Percentiles rank a stretch among this genome's conserved stretches.
Evolutionary conservation across 92 coral and sea anemone species (phyloP).

Genomic region (Metridium senile): DNA sequence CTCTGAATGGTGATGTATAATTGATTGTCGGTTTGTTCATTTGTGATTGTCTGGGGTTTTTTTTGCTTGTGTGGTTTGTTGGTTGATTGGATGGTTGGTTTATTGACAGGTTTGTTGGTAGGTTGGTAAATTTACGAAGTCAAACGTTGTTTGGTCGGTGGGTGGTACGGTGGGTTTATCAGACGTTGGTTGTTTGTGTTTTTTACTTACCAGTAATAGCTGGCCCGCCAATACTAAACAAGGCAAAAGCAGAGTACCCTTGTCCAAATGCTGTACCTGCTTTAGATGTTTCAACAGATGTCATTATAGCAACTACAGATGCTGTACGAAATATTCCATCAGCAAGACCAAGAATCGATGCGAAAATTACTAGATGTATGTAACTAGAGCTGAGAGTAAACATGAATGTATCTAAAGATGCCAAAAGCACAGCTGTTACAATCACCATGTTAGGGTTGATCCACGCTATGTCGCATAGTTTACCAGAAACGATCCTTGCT

Average conservation of each 20-base stretch:
- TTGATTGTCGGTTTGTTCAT: not conserved
- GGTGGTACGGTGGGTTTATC: not conserved
- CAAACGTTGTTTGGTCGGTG: not conserved
- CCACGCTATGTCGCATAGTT: slow-evolving; percentile 36
- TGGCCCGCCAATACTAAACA: slow-evolving; percentile 40
- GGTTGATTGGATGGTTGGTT: not conserved
- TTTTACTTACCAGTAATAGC: slow-evolving; percentile 51
- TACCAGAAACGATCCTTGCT: slow-evolving; percentile 40
- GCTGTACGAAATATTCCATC: slow-evolving; percentile 52
- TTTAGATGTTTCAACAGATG: slow-evolving; percentile 32
- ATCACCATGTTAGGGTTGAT: slow-evolving; percentile 36
- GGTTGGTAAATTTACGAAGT: not conserved
- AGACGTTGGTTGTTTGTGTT: not conserved
- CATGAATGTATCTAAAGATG: slow-evolving; percentile 22
- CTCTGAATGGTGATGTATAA: not conserved
- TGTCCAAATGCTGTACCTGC: slow-evolving; percentile 53
- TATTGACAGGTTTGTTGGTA: not conserved
- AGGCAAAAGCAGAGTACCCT: slow-evolving; percentile 23
- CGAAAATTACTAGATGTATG: slow-evolving; percentile 26
- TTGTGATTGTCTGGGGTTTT: not conserved
- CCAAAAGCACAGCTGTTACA: slow-evolving; percentile 19
- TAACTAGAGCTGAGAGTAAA: slow-evolving; percentile 40
- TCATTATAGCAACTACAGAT: slow-evolving; percentile 19
- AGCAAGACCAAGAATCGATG: slow-evolving; percentile 34
- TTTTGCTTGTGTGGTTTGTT: not conserved